Conservation (phyloP, 2,113 vertebrate species). For the Etia nguti region DNA sequence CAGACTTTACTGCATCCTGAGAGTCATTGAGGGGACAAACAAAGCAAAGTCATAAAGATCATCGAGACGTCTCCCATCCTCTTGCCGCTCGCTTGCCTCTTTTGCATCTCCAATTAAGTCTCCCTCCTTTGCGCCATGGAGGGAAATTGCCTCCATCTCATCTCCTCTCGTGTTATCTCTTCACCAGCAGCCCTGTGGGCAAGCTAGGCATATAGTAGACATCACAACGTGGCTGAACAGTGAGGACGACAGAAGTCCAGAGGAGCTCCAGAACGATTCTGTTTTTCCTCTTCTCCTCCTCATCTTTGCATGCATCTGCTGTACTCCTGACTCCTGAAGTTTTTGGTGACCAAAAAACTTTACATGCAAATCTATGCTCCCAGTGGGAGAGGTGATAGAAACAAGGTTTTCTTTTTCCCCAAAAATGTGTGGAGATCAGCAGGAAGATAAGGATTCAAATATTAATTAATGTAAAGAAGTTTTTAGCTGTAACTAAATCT, state of each 20-base stretch:
- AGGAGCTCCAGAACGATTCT: not conserved
- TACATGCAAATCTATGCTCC: not conserved
- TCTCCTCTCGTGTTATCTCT: not conserved
- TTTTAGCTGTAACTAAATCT: not conserved
- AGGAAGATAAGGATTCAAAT: not conserved
- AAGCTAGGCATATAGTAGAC: not conserved
- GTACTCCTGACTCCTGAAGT: not conserved
- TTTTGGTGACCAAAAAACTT: not conserved
- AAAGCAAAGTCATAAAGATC: not conserved
- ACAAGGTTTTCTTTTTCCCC: not conserved
- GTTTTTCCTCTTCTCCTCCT: not conserved
- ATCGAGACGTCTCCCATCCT: not conserved
- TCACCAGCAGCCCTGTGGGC: not conserved
- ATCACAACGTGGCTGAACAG: not conserved
- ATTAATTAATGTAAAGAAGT: not conserved
- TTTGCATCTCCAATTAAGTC: not conserved
- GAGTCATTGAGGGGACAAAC: not conserved
- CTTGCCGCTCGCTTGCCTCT: not conserved
- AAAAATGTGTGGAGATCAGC: not conserved
- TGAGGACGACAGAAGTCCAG: not conserved
- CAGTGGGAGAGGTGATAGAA: not conserved
- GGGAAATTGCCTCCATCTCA: not conserved
- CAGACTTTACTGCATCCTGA: not conserved
- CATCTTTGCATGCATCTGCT: not conserved
- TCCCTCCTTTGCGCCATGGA: not conserved